Evolutionary conservation across 2,888 invertebrate species (phyloP).

Genomic region (Lissonota sp.): DNA sequence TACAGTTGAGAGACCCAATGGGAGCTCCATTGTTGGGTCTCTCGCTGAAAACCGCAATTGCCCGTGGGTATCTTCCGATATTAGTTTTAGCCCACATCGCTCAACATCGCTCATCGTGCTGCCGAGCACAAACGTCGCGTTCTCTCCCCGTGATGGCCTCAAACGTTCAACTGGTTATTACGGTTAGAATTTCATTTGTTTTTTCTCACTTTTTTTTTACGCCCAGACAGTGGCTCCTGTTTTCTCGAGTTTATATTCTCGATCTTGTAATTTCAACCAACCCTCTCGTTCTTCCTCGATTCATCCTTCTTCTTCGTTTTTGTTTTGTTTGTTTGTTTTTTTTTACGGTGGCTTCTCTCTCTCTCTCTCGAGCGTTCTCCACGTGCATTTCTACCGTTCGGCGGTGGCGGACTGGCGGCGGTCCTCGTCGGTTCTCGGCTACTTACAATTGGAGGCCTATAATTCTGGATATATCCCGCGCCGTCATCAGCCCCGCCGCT

Average conservation of each 20-base stretch:
- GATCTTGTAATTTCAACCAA: slow-evolving; percentile 46
- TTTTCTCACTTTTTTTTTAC: slow-evolving; percentile 66
- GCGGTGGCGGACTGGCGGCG: no score
- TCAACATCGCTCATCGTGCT: slow-evolving; percentile 40
- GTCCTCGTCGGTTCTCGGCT: slow-evolving; percentile 36
- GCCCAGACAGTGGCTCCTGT: slow-evolving; percentile 51
- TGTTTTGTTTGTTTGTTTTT: slow-evolving; percentile 9
- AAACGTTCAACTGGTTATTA: slow-evolving; percentile 81
- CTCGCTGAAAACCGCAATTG: slow-evolving; percentile 79
- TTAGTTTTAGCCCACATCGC: slow-evolving; percentile 78
- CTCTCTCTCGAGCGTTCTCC: not conserved
- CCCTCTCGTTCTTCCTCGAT: no score
- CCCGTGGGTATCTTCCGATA: slow-evolving; percentile 78
- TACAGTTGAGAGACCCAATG: not conserved
- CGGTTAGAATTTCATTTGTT: slow-evolving; percentile 74
- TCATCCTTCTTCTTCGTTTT: slow-evolving; percentile 7
- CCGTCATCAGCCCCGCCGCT: not conserved
- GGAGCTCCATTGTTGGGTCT: slow-evolving; percentile 11
- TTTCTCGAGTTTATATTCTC: slow-evolving; percentile 55
- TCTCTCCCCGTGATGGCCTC: slow-evolving; percentile 66
- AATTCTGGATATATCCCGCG: slow-evolving; percentile 47
- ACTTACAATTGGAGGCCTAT: slow-evolving; percentile 52
- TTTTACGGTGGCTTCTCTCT: not conserved
- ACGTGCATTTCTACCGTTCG: slow-evolving; percentile 6
- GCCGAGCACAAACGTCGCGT: slow-evolving; percentile 39